Percentiles rank a stretch among this genome's conserved stretches.
Evolutionary conservation across 2,888 invertebrate species (phyloP).

Genomic region (Dynastes hyllus): DNA sequence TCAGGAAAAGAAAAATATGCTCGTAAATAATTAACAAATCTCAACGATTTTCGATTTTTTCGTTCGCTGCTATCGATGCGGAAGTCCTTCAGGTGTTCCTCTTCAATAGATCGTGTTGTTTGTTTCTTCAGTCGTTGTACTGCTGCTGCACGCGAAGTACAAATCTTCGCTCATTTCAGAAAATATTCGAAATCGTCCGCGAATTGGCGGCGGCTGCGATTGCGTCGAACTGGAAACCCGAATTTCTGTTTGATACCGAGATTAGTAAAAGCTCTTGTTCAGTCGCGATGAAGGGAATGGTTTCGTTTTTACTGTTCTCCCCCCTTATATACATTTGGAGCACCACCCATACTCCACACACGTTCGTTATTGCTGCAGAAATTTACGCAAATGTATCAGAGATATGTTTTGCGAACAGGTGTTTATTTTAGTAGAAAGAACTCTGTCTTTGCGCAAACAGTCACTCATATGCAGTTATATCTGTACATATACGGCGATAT

Average conservation of each 20-base stretch:
- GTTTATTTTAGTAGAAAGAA: conserved; percentile 20
- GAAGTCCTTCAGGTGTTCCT: neutral
- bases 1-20: conserved; percentile 19
- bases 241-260: conserved; percentile 33
- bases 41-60: neutral
- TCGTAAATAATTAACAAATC: conserved; percentile 21
- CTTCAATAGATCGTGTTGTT: conserved; percentile 17
- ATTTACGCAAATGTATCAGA: conserved; percentile 21
- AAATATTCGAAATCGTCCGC: conserved; percentile 33
- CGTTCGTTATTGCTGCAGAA: neutral
- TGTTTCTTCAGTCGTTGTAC: conserved; percentile 10
- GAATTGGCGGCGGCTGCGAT: conserved; percentile 35
- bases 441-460: neutral
- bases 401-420: conserved; percentile 30
- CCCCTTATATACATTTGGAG: conserved; percentile 37
- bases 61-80: neutral
- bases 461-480: neutral
- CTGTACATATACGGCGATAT: neutral
- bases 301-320: conserved; percentile 47
- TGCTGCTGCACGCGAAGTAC: conserved; percentile 33
- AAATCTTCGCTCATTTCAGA: conserved; percentile 28
- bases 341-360: conserved; percentile 26
- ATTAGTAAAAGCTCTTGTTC: conserved; percentile 48
- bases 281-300: conserved; percentile 47
- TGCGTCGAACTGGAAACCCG: conserved; percentile 35